Percentiles rank a stretch among this genome's conserved stretches.
Conservation (phyloP, 2,113 vertebrate species). For the Terrapene triunguis region DNA sequence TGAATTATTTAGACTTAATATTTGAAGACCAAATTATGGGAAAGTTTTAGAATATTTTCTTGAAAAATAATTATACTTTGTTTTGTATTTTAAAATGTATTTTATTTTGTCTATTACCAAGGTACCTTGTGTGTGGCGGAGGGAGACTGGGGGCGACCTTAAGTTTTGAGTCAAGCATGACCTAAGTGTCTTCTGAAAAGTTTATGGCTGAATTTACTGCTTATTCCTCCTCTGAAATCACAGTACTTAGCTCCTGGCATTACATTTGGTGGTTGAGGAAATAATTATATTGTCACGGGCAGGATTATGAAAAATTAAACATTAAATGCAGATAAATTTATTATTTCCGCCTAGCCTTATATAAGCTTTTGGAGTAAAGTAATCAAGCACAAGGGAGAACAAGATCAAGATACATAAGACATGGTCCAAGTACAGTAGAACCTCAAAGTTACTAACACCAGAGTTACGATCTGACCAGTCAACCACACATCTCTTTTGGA, state of each 20-base stretch:
- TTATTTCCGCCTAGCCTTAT: neutral
- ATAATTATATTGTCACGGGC: neutral
- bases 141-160: neutral
- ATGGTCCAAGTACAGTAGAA: fast-evolving
- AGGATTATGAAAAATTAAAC: neutral
- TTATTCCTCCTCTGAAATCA: neutral
- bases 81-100: neutral
- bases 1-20: conserved; percentile 55
- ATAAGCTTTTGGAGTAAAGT: neutral
- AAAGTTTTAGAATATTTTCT: conserved; percentile 23
- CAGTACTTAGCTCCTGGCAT: neutral
- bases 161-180: neutral
- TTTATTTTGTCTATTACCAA: conserved; percentile 9
- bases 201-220: neutral
- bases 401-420: neutral
- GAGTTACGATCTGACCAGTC: too few species aligned
- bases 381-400: neutral
- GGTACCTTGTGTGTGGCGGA: neutral
- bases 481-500: too few species aligned
- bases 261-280: neutral
- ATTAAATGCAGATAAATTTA: neutral
- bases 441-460: too few species aligned
- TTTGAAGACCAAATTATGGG: conserved; percentile 30
- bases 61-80: neutral
- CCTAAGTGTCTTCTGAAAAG: neutral